phyloP scores from a whole-genome alignment of 2,888 invertebrate species.

The Ophonus ardosiacus region DNA sequence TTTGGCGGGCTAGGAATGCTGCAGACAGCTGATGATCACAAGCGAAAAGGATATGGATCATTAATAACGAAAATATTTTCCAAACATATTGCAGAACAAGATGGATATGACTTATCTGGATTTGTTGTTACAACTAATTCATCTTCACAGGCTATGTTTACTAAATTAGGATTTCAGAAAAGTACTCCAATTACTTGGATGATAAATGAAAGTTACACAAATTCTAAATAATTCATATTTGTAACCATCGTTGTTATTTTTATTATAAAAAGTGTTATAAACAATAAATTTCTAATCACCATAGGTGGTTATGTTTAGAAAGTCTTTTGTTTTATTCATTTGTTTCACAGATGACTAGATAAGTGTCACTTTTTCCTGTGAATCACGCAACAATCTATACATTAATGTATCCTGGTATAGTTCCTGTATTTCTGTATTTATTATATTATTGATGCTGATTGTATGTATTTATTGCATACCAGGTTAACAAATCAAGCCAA shows the following conservation, averaged over 20 bases:
- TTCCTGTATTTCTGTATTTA: neutral
- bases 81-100: slow-evolving; percentile 70
- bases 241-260: neutral
- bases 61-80: slow-evolving; percentile 71
- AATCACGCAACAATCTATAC: neutral
- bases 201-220: neutral
- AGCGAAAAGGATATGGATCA: slow-evolving; percentile 73
- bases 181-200: slow-evolving; percentile 46
- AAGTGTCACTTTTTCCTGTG: neutral
- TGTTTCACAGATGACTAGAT: neutral
- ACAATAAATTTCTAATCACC: neutral
- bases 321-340: slow-evolving; percentile 9
- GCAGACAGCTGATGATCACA: slow-evolving; percentile 72
- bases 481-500: neutral
- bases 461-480: neutral
- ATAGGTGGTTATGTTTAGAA: slow-evolving; percentile 3
- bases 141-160: slow-evolving; percentile 72
- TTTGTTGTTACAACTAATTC: slow-evolving; percentile 71
- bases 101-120: slow-evolving; percentile 70
- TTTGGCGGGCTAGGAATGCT: slow-evolving; percentile 72
- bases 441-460: neutral
- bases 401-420: neutral
- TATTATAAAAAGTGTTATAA: neutral
- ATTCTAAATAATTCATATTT: neutral
- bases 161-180: slow-evolving; percentile 69